These are phyloP conservation scores for Chloroceryle amazona DNA, from an alignment of 2,797 vertebrate species.

Conservation along the genomic window DNA sequence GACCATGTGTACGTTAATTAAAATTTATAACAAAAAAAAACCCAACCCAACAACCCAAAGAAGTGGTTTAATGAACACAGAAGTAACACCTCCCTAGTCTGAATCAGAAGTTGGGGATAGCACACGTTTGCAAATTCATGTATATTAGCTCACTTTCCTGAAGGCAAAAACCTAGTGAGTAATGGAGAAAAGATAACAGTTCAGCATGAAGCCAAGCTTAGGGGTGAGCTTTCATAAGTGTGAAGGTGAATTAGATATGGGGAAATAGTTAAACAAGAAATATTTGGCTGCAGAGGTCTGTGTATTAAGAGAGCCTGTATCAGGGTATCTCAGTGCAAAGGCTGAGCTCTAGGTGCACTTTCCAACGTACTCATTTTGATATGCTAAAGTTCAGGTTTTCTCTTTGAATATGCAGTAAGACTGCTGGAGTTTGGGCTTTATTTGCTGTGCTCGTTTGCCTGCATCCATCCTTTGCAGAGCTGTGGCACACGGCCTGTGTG, in stretches of 20 bases:
- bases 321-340: background rate
- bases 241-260: background rate
- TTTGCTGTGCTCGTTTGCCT: background rate
- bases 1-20: background rate
- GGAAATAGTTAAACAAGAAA: background rate
- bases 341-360: background rate
- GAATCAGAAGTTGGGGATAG: constrained; percentile 28
- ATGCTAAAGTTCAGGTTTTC: background rate
- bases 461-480: background rate
- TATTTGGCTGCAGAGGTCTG: background rate
- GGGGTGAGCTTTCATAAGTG: background rate
- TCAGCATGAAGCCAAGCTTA: background rate
- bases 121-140: constrained; percentile 11
- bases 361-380: background rate
- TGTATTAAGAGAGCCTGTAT: background rate
- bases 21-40: background rate
- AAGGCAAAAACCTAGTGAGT: constrained; percentile 26
- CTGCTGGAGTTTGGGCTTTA: background rate
- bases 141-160: background rate
- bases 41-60: background rate
- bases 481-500: background rate
- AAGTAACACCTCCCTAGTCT: constrained; percentile 45
- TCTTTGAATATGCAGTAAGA: background rate
- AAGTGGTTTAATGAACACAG: constrained; percentile 6
- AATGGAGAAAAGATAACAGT: background rate